These are phyloP conservation scores for Brenthis ino DNA, from an alignment of 2,888 invertebrate genomes.

Conservation along the genomic window DNA sequence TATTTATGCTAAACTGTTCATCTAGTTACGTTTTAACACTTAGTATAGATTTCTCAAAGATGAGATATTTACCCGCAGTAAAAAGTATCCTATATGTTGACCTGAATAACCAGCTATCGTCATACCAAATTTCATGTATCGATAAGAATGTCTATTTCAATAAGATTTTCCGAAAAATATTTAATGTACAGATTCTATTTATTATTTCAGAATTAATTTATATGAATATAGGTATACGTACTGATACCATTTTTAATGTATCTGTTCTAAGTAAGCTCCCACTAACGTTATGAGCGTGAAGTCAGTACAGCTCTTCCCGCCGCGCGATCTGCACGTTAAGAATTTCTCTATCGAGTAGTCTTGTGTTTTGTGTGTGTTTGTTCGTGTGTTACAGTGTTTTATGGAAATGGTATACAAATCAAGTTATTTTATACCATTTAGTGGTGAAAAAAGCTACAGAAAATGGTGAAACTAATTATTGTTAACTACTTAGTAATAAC, in stretches of 20 bases:
- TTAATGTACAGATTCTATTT: no score
- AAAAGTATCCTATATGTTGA: no score
- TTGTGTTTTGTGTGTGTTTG: conserved; percentile 23
- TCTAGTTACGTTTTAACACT: no score
- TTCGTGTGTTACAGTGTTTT: conserved; percentile 10
- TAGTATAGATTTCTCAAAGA: no score
- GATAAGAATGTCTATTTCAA: no score
- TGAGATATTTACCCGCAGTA: no score
- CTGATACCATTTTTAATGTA: conserved; percentile 8
- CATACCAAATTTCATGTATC: no score
- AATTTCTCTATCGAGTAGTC: conserved; percentile 25
- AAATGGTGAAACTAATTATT: conserved; percentile 6
- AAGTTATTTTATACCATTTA: background rate
- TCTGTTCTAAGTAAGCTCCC: conserved; percentile 21
- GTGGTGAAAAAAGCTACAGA: background rate
- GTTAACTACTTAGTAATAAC: background rate
- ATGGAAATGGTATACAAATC: background rate
- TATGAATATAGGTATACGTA: no score
- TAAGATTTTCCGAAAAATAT: no score
- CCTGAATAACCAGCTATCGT: no score
- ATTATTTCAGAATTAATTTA: background rate
- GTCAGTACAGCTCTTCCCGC: conserved; percentile 38
- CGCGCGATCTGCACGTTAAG: conserved; percentile 31
- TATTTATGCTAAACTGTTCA: no score
- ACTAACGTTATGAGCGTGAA: conserved; percentile 23